phyloP scores from a whole-genome alignment of 2,113 vertebrate genomes.

The Synodontis membranacea region DNA sequence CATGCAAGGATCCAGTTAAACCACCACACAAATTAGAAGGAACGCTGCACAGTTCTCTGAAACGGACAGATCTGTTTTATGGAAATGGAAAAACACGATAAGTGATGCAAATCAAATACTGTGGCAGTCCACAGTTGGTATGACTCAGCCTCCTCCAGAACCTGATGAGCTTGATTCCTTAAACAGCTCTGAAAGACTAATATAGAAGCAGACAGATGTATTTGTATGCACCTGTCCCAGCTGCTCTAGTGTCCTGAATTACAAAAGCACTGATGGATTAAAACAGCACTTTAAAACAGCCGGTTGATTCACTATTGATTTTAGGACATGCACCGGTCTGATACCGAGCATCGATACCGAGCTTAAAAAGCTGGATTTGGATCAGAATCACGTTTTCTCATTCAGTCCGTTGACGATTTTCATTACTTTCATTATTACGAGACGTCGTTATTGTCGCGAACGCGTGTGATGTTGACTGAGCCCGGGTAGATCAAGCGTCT shows the following conservation, averaged over 20 bases:
- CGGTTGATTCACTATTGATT: neutral
- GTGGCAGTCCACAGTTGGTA: neutral
- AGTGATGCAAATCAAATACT: slow-evolving; percentile 6
- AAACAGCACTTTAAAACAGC: neutral
- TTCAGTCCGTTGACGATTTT: neutral
- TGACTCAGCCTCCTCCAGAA: neutral
- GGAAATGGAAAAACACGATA: neutral
- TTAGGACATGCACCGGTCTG: neutral
- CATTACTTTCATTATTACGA: too few species aligned
- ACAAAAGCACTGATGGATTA: neutral
- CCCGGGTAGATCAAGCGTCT: neutral
- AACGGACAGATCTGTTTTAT: neutral
- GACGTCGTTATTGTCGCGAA: too few species aligned
- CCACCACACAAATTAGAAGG: neutral
- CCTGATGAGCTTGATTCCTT: neutral
- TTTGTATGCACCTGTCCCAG: neutral
- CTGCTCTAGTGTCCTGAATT: neutral
- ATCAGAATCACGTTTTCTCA: too few species aligned
- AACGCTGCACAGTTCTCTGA: neutral
- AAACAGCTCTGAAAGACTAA: neutral
- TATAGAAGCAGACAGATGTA: neutral
- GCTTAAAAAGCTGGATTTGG: neutral
- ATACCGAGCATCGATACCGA: neutral
- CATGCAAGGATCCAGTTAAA: neutral
- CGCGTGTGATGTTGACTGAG: neutral